Conservation (phyloP, 2,888 invertebrate genomes). For the Acronicta aceris region DNA sequence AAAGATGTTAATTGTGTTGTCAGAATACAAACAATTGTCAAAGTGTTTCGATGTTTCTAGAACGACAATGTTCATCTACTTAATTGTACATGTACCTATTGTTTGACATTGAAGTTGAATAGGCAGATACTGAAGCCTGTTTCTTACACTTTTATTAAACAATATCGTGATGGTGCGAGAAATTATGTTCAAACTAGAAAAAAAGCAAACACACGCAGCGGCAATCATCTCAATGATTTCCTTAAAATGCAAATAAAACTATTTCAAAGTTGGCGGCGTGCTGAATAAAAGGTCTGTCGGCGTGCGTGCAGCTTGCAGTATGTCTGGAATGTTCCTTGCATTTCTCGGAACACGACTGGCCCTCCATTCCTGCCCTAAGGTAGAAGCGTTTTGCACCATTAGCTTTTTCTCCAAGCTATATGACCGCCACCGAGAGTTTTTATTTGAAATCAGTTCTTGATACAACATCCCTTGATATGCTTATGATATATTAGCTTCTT, state of each 20-base stretch:
- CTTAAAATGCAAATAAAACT: conserved; percentile 70
- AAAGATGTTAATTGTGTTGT: conserved; percentile 21
- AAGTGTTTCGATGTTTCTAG: conserved; percentile 24
- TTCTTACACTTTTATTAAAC: conserved; percentile 20
- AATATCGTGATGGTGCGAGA: neutral
- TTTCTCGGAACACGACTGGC: conserved; percentile 71
- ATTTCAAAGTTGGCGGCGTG: conserved; percentile 60
- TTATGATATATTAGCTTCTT: neutral
- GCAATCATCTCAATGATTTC: conserved; percentile 61
- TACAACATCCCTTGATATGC: conserved; percentile 1
- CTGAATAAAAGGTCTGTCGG: conserved; percentile 51
- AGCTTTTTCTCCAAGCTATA: conserved; percentile 65
- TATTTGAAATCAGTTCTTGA: conserved; percentile 10
- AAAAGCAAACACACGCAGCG: conserved; percentile 53
- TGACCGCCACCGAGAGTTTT: conserved; percentile 47
- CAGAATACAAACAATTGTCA: conserved; percentile 18
- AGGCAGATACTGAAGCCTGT: conserved; percentile 5
- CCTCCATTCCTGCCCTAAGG: conserved; percentile 64
- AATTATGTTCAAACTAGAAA: conserved; percentile 29
- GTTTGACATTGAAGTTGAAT: conserved; percentile 13
- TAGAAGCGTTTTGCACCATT: conserved; percentile 66
- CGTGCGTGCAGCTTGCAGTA: conserved; percentile 64
- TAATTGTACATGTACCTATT: conserved; percentile 6
- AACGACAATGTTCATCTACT: conserved; percentile 18
- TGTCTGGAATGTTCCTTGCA: conserved; percentile 61